phyloP scores from a whole-genome alignment of 2,888 invertebrate genomes.

The Mesoligia furuncula region DNA sequence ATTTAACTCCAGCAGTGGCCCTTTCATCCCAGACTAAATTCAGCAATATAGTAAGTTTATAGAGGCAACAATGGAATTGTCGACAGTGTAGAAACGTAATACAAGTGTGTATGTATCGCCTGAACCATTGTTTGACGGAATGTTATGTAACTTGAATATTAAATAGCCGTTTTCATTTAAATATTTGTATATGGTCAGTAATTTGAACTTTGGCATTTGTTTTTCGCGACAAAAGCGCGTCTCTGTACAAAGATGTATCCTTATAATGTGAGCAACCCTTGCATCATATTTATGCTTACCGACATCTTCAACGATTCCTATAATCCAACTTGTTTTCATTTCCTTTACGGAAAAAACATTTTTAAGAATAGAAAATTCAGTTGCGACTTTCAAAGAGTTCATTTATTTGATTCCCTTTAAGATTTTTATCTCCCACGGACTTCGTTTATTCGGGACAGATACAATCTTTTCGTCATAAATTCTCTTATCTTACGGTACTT shows the following conservation, averaged over 20 bases:
- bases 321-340: slow-evolving; percentile 5
- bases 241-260: neutral
- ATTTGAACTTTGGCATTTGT: slow-evolving; percentile 48
- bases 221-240: slow-evolving; percentile 22
- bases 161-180: slow-evolving; percentile 59
- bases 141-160: slow-evolving; percentile 67
- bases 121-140: slow-evolving; percentile 62
- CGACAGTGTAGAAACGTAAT: slow-evolving; percentile 53
- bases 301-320: neutral
- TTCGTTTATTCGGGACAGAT: slow-evolving; percentile 59
- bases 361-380: slow-evolving; percentile 36
- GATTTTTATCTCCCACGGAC: slow-evolving; percentile 47
- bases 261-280: neutral
- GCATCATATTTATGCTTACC: neutral
- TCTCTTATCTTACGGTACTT: slow-evolving; percentile 59
- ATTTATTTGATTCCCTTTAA: slow-evolving; percentile 54
- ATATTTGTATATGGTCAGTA: slow-evolving; percentile 37
- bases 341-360: slow-evolving; percentile 23
- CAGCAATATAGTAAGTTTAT: slow-evolving; percentile 54
- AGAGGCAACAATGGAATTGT: slow-evolving; percentile 55
- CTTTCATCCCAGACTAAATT: slow-evolving; percentile 54
- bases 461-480: slow-evolving; percentile 60
- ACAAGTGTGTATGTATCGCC: slow-evolving; percentile 53
- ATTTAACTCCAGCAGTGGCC: slow-evolving; percentile 49
- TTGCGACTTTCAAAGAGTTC: slow-evolving; percentile 42